Conservation (phyloP, 2,888 invertebrate species). For the Deroplatys truncata region DNA sequence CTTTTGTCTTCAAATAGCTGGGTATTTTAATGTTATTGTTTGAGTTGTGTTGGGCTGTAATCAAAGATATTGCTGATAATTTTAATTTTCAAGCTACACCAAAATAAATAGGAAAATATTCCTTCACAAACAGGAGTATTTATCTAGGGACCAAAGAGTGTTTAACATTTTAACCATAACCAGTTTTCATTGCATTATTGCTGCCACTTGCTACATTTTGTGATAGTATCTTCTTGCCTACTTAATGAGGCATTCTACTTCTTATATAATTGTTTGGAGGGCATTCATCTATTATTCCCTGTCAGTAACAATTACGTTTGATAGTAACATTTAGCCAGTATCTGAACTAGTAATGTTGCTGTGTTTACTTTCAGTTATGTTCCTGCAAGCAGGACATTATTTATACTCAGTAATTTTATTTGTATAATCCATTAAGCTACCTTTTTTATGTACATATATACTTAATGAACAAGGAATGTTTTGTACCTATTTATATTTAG, state of each 20-base stretch:
- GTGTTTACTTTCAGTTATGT: background rate
- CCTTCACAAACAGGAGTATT: background rate
- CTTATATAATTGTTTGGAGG: background rate
- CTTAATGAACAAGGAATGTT: background rate
- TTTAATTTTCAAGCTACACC: background rate
- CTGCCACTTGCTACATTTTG: conserved; percentile 1
- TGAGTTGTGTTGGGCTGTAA: background rate
- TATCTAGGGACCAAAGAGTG: conserved; percentile 16
- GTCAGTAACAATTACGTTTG: background rate
- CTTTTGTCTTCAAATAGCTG: background rate
- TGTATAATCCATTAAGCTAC: background rate
- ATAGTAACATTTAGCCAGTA: background rate
- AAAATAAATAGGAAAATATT: conserved; percentile 4
- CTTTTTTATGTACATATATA: background rate
- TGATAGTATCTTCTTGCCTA: background rate
- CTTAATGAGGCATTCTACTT: background rate
- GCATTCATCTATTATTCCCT: background rate
- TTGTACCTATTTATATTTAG: background rate
- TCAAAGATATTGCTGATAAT: background rate
- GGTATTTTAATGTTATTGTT: background rate
- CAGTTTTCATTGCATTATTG: conserved; percentile 11
- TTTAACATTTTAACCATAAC: conserved; percentile 14
- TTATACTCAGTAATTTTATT: background rate
- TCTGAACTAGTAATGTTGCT: background rate
- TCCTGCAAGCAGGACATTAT: background rate